These are phyloP conservation scores for Meteorus cinctellus DNA, from an alignment of 2,888 invertebrate genomes.

Conservation along the genomic window DNA sequence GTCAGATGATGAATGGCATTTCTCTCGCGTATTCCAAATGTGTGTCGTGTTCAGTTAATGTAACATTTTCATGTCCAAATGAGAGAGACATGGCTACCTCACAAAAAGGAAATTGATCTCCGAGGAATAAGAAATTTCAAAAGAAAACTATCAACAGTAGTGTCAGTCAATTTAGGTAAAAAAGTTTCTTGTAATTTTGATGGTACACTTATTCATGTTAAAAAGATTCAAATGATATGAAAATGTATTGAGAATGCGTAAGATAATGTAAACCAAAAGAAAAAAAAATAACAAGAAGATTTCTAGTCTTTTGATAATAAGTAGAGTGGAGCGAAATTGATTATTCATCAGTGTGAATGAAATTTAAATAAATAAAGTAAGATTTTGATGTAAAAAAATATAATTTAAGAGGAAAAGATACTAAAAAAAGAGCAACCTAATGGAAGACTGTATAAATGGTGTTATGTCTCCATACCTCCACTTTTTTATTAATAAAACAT, in stretches of 20 bases:
- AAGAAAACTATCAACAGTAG: neutral
- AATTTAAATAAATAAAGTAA: conserved; percentile 22
- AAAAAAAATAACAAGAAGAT: conserved; percentile 40
- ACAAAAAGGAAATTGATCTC: neutral
- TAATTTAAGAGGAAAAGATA: conserved; percentile 23
- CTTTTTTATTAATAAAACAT: conserved; percentile 70
- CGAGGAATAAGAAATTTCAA: neutral
- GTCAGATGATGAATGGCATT: neutral
- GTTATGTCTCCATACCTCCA: conserved; percentile 41
- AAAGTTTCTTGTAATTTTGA: neutral
- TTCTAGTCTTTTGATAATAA: conserved; percentile 54
- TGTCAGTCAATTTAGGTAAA: neutral
- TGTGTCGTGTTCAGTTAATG: neutral
- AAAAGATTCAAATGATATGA: conserved; percentile 19
- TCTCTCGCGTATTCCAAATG: neutral
- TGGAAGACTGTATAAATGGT: conserved; percentile 25
- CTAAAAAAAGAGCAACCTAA: conserved; percentile 26
- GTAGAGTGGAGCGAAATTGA: conserved; percentile 40
- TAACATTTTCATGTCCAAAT: neutral
- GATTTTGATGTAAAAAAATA: conserved; percentile 34
- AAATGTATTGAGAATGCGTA: conserved; percentile 14
- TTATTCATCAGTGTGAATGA: conserved; percentile 12
- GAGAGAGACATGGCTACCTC: neutral
- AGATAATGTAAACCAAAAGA: conserved; percentile 26
- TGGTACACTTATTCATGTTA: neutral